phyloP scores from a whole-genome alignment of 92 coral and sea anemone species.

The Hydrozoanthus gracilis region DNA sequence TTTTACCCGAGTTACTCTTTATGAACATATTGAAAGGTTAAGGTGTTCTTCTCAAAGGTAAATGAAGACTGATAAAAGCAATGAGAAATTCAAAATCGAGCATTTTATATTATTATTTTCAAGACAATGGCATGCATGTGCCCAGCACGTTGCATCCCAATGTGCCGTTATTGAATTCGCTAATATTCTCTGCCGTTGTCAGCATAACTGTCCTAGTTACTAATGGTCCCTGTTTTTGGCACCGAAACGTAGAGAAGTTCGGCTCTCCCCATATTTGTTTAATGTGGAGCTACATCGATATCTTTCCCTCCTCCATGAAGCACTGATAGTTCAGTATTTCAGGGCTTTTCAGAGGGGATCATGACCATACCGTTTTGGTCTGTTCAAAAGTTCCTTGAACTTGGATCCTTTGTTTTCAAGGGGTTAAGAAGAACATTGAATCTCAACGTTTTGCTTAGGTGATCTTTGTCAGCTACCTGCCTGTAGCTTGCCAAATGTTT shows the following conservation, averaged over 20 bases:
- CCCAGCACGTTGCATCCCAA: background rate
- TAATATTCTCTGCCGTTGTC: background rate
- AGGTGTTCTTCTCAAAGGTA: too few species aligned
- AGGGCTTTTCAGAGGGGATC: constrained; percentile 5
- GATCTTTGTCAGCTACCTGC: too few species aligned
- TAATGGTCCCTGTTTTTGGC: constrained; percentile 9
- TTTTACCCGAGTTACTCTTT: too few species aligned
- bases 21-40: too few species aligned
- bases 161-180: too few species aligned
- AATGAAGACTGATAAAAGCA: too few species aligned
- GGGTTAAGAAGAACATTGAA: too few species aligned
- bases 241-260: constrained; percentile 9
- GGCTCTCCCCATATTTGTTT: constrained; percentile 3
- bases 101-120: too few species aligned
- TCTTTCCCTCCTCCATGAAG: background rate
- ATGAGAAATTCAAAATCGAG: too few species aligned
- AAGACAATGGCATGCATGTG: background rate
- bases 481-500: too few species aligned
- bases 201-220: background rate
- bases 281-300: constrained; percentile 1
- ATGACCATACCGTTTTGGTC: constrained; percentile 9
- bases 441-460: too few species aligned
- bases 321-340: constrained; percentile 2
- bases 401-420: too few species aligned
- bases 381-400: background rate